These are phyloP conservation scores for Synergus japonicus DNA, from an alignment of 2,888 invertebrate genomes.

Conservation along the genomic window DNA sequence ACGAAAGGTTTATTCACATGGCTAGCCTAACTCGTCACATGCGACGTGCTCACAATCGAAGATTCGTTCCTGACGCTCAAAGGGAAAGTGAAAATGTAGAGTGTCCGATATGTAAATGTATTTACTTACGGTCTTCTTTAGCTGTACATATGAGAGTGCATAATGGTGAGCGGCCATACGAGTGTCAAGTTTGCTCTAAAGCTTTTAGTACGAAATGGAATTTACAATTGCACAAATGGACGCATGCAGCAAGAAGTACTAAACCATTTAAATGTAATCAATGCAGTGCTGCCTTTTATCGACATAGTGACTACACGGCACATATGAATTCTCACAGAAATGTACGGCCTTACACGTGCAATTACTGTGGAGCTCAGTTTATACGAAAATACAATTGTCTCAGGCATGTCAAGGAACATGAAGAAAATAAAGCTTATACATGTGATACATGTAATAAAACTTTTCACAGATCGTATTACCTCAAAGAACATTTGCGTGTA, in stretches of 20 bases:
- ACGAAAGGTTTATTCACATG: conserved; percentile 91
- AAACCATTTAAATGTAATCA: conserved; percentile 91
- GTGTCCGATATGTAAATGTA: conserved; percentile 88
- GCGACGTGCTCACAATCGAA: conserved; percentile 87
- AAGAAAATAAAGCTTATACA: conserved; percentile 87
- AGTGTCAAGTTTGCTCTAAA: conserved; percentile 90
- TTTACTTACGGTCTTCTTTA: conserved; percentile 88
- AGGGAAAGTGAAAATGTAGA: conserved; percentile 84
- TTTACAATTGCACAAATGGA: conserved; percentile 92
- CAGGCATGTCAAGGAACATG: conserved; percentile 91
- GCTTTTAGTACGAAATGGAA: conserved; percentile 94
- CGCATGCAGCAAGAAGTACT: conserved; percentile 89
- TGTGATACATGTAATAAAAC: conserved; percentile 89
- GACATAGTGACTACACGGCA: conserved; percentile 88
- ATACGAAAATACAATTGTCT: conserved; percentile 93
- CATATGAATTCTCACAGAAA: conserved; percentile 93
- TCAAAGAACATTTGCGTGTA: conserved; percentile 91
- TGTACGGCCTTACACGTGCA: conserved; percentile 91
- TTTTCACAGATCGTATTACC: conserved; percentile 92
- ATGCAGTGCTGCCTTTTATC: conserved; percentile 91
- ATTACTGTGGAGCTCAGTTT: conserved; percentile 93
- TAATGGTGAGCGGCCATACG: conserved; percentile 85
- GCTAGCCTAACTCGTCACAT: conserved; percentile 91
- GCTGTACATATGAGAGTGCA: conserved; percentile 90
- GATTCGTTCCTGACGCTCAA: conserved; percentile 83